A percentile compares a stretch with the other conserved stretches of the same genome.
Conservation (phyloP, 2,797 vertebrate genomes). For the Chloroceryle amazona region DNA sequence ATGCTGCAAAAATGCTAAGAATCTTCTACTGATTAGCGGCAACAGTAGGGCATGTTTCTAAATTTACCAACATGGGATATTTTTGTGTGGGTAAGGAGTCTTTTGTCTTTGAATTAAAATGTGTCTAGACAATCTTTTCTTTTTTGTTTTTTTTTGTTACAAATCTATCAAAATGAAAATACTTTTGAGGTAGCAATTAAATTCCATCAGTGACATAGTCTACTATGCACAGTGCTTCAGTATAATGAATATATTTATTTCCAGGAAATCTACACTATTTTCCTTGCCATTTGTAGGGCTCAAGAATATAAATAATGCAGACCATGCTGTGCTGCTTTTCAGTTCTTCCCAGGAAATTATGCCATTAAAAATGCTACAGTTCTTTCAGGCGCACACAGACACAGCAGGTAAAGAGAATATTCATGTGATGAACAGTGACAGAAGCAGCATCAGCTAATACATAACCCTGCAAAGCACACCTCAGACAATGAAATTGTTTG, state of each 20-base stretch:
- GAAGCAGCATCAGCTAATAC: constrained; percentile 33
- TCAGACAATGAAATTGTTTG: neutral
- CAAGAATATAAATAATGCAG: constrained; percentile 83
- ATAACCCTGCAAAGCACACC: neutral
- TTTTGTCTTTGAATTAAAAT: constrained; percentile 59
- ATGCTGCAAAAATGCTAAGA: neutral
- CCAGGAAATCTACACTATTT: constrained; percentile 75
- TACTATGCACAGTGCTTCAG: neutral
- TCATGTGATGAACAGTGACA: constrained; percentile 39
- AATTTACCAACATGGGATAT: neutral
- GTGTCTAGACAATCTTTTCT: neutral
- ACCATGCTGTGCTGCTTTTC: constrained; percentile 59
- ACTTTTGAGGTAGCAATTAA: constrained; percentile 38
- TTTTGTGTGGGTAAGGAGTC: neutral
- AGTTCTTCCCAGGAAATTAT: constrained; percentile 37
- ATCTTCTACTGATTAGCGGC: constrained; percentile 50
- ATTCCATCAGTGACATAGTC: constrained; percentile 15
- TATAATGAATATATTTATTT: constrained; percentile 69
- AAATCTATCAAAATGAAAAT: constrained; percentile 1
- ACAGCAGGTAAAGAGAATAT: constrained; percentile 53
- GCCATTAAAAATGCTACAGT: constrained; percentile 59
- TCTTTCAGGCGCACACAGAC: constrained; percentile 71
- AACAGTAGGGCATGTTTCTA: neutral
- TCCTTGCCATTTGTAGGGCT: constrained; percentile 47
- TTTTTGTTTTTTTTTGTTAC: neutral